Percentiles rank a stretch among this genome's conserved stretches.
Conservation (phyloP, 2,113 vertebrate species). For the Thermophis baileyi region DNA sequence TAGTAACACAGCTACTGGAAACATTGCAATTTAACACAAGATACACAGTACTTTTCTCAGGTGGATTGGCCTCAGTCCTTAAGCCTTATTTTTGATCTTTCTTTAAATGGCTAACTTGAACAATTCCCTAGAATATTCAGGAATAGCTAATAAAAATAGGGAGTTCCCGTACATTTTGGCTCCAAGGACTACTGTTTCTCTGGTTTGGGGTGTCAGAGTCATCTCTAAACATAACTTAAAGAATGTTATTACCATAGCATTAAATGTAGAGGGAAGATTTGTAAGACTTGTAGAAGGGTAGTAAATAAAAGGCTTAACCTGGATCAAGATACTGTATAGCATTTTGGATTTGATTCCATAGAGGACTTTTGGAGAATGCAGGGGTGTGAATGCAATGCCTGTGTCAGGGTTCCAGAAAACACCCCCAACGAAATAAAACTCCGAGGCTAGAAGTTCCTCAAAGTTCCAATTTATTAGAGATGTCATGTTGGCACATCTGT, state of each 20-base stretch:
- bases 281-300: background rate
- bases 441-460: no score
- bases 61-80: background rate
- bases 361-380: background rate
- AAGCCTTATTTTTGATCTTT: background rate
- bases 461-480: no score
- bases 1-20: conserved; percentile 16
- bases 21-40: conserved; percentile 6
- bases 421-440: no score
- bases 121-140: background rate
- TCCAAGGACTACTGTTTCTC: background rate
- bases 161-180: background rate
- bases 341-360: background rate
- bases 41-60: background rate
- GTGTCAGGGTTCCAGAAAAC: no score
- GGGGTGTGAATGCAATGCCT: background rate
- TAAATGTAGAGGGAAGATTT: background rate
- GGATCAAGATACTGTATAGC: background rate
- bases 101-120: background rate
- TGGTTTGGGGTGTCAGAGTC: background rate
- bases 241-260: background rate
- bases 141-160: background rate
- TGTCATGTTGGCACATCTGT: no score
- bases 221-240: conserved; percentile 3
- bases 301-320: background rate